Conservation (phyloP, 2,797 vertebrate species). For the Fratercula arctica region DNA sequence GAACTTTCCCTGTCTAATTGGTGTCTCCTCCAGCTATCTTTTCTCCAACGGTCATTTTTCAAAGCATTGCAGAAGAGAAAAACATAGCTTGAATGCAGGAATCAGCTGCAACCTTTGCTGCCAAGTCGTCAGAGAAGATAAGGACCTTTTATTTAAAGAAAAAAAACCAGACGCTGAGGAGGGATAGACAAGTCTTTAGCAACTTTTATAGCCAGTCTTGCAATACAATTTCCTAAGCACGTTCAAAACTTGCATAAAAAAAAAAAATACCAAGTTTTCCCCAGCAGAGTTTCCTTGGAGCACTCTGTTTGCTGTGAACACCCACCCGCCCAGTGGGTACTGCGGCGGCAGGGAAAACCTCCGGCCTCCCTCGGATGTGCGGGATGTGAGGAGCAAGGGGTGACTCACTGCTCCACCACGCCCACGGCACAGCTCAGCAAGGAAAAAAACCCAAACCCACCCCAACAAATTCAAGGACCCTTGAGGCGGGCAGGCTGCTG, state of each 20-base stretch:
- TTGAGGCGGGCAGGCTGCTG: rapidly evolving
- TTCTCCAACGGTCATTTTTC: neutral
- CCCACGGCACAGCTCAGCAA: neutral
- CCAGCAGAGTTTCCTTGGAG: neutral
- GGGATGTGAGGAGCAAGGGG: neutral
- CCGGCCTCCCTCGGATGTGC: neutral
- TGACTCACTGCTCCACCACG: neutral
- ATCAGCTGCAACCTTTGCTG: constrained; percentile 4
- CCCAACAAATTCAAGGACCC: rapidly evolving
- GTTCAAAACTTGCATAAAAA: neutral
- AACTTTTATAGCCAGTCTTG: constrained; percentile 57
- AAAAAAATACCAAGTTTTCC: neutral
- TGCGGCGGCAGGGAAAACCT: neutral
- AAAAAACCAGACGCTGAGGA: neutral
- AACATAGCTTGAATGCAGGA: neutral
- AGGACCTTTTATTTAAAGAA: constrained; percentile 39
- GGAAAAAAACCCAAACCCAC: neutral
- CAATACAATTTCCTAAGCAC: constrained; percentile 39
- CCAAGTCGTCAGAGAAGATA: constrained; percentile 60
- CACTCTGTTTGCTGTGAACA: rapidly evolving
- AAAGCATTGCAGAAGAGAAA: neutral
- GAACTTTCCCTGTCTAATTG: neutral
- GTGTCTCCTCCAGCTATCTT: constrained; percentile 2
- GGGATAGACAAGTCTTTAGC: constrained; percentile 37
- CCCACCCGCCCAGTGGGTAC: rapidly evolving